These are phyloP conservation scores for Leguminivora glycinivorella DNA, from an alignment of 1,140 invertebrate species.

Conservation along the genomic window DNA sequence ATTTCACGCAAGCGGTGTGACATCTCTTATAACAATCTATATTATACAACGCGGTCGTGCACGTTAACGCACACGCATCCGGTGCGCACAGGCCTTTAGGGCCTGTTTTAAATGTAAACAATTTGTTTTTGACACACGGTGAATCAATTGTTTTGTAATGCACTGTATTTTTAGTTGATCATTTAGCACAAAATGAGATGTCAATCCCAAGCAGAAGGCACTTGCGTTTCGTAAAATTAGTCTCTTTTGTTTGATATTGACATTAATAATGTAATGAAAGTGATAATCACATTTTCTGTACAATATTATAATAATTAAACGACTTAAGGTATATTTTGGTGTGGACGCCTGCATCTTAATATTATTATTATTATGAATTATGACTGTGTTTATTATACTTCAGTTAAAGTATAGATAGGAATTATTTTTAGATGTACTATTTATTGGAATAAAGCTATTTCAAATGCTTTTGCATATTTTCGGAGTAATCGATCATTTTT, in stretches of 20 bases:
- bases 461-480: conserved; percentile 26
- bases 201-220: not conserved
- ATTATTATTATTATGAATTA: not conserved
- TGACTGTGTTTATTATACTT: not conserved
- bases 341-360: not conserved
- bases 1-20: too few species aligned
- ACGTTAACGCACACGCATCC: too few species aligned
- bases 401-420: conserved; percentile 11
- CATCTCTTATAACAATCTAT: too few species aligned
- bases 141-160: not conserved
- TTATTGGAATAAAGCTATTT: conserved; percentile 39
- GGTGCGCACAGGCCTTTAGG: not conserved
- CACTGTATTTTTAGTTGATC: not conserved
- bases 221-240: not conserved
- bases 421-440: conserved; percentile 45
- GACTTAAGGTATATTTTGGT: not conserved
- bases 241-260: not conserved
- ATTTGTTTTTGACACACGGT: not conserved
- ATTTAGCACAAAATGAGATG: not conserved
- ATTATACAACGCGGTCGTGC: too few species aligned
- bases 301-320: conserved; percentile 13
- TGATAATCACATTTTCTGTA: not conserved
- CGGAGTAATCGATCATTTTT: not conserved
- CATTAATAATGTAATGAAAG: not conserved
- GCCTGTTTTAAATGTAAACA: not conserved